Percentiles rank a stretch among this genome's conserved stretches.
Evolutionary conservation across 2,797 vertebrate genomes (phyloP).

Genomic region (Poecilia gillii): DNA sequence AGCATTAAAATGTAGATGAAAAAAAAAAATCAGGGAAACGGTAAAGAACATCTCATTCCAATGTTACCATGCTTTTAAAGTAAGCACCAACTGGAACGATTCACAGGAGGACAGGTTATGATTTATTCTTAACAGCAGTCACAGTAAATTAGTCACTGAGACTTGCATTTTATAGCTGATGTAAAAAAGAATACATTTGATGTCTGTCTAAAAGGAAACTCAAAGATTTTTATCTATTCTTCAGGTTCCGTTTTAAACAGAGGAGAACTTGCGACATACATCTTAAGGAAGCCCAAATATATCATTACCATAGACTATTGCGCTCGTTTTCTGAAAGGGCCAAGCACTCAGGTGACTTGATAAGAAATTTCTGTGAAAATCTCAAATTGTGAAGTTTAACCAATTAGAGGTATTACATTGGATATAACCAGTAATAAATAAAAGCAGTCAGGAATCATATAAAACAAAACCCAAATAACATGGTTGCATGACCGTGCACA

Average conservation of each 20-base stretch:
- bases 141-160: neutral
- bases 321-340: neutral
- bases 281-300: slow-evolving; percentile 1
- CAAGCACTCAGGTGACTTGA: neutral
- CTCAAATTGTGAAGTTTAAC: neutral
- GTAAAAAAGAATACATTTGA: neutral
- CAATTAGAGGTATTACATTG: neutral
- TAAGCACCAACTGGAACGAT: slow-evolving; percentile 22
- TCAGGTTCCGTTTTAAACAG: neutral
- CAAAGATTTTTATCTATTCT: neutral
- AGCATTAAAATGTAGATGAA: slow-evolving; percentile 36
- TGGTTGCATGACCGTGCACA: slow-evolving; percentile 1
- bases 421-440: neutral
- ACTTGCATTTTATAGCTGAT: neutral
- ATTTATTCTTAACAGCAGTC: neutral
- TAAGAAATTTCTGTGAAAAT: neutral
- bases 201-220: neutral
- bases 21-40: slow-evolving; percentile 39
- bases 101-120: neutral
- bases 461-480: neutral
- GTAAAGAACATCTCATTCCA: slow-evolving; percentile 33
- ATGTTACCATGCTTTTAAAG: slow-evolving; percentile 58
- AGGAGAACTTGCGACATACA: neutral
- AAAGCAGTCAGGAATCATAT: neutral
- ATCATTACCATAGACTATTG: too few species aligned